Evolutionary conservation across 1,140 invertebrate species (phyloP), one percentile per base, ranked within the genome.

Genomic region (Lepidurus arcticus): DNA sequence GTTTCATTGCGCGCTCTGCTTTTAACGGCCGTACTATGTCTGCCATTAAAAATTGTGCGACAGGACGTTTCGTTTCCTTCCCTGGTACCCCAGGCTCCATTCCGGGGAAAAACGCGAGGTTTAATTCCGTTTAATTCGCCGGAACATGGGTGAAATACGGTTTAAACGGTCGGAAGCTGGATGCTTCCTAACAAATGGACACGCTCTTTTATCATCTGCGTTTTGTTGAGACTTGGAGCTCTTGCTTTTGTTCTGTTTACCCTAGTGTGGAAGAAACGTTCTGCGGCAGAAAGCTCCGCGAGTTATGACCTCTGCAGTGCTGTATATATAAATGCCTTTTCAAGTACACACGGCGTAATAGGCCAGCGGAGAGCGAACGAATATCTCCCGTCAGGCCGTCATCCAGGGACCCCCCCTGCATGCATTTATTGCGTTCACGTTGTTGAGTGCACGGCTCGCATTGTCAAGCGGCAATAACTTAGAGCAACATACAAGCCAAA

Each of bases 261-360:
- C 7, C 21, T 21, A 1, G 53, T 5, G 16, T 13, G 16, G 53
- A 65, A 65, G 53, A 65, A 65, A 21, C 21, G 53, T 13, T 65
- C 53, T 65, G 53, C 53, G 53, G 53, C 53, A 16, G 53, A 65
- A 65, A 65, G 53, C 53, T 65, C 53, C 0, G 21, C 16, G 13
- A 65, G 53, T 65, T 65, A 65, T 65, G 53, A 65, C 53, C 53
- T n/a, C 53, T 65, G 53, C 53, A 65, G 53, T 65, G 53, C 53
- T 65, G 34, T 34, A 65, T 9, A 21, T 65, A 65, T 65, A 65
- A 21, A 65, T 65, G 53, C 16, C 53, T 65, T 65, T 65, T 65
- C 53, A 65, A 65, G 53, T 65, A 65, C 53, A 65, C 16, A 34
- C 34, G 6, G 53, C 53, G 53, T 65, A 65, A 34, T 65, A 13